phyloP scores from a whole-genome alignment of 2,888 invertebrate species.

The Caenorhabditis afra region DNA sequence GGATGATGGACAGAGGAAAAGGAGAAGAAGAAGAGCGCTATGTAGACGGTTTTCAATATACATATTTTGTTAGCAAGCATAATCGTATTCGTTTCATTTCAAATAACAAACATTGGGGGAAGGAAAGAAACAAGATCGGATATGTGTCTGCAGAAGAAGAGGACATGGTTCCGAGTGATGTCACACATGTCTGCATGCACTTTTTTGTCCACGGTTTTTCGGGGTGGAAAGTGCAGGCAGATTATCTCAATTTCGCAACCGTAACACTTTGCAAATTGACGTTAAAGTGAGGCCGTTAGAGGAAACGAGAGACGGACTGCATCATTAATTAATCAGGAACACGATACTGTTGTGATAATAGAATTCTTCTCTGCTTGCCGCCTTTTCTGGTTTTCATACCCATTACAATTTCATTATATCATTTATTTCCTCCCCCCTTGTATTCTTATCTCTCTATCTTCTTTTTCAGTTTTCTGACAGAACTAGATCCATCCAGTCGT shows the following conservation, averaged over 20 bases:
- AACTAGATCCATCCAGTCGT: not conserved
- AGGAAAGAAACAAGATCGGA: slow-evolving; percentile 44
- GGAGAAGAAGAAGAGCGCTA: no score
- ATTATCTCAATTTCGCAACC: no score
- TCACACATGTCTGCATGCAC: not conserved
- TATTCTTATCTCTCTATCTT: slow-evolving; percentile 25
- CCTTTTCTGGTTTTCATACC: slow-evolving; percentile 48
- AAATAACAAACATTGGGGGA: slow-evolving; percentile 46
- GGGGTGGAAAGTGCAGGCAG: not conserved
- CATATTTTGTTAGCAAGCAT: slow-evolving; percentile 39
- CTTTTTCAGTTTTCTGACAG: slow-evolving; percentile 12
- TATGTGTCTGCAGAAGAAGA: slow-evolving; percentile 18
- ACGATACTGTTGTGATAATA: slow-evolving; percentile 37
- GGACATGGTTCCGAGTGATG: not conserved
- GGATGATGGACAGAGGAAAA: slow-evolving; percentile 19
- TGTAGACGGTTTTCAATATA: not conserved
- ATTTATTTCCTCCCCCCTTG: slow-evolving; percentile 15
- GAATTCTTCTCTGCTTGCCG: slow-evolving; percentile 19
- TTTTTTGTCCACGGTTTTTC: no score
- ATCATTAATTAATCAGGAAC: slow-evolving; percentile 25
- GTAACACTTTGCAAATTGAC: no score
- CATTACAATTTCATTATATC: slow-evolving; percentile 50
- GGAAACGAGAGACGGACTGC: not conserved
- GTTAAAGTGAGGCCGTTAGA: no score
- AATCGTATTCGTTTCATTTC: slow-evolving; percentile 35